A percentile compares a stretch with the other conserved stretches of the same genome.
Conservation (phyloP, 2,113 vertebrate species). For the Notechis scutatus region DNA sequence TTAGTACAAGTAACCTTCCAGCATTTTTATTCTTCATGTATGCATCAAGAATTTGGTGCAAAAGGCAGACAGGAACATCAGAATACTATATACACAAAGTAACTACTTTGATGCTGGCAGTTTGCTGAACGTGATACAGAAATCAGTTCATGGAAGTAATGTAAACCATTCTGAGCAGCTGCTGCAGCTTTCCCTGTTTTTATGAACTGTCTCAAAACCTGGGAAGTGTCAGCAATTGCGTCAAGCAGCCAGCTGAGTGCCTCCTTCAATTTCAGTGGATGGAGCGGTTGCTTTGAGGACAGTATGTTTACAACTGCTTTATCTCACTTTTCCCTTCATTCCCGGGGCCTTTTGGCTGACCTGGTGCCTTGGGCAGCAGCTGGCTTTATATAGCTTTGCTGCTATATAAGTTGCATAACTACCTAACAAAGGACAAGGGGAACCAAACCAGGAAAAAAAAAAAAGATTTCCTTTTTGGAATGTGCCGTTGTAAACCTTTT, state of each 20-base stretch:
- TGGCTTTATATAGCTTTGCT: background rate
- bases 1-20: background rate
- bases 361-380: slow-evolving; percentile 4
- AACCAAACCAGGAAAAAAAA: background rate
- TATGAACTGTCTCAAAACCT: background rate
- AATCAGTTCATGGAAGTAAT: background rate
- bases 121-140: background rate
- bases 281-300: slow-evolving; percentile 26
- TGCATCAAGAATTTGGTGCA: background rate
- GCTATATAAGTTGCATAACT: background rate
- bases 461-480: background rate
- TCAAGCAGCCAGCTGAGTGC: background rate
- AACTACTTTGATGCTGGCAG: background rate
- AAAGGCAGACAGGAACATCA: background rate
- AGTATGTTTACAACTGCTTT: slow-evolving; percentile 19
- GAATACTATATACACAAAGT: background rate
- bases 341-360: slow-evolving; percentile 24
- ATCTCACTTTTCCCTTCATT: slow-evolving; percentile 26
- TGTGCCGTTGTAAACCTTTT: background rate
- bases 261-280: slow-evolving; percentile 4
- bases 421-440: background rate
- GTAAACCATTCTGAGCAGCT: rapidly evolving
- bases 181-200: background rate
- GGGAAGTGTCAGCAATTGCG: slow-evolving; percentile 4
- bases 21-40: background rate